phyloP scores from a whole-genome alignment of 2,888 invertebrate genomes.

The Petrolisthes manimaculis region DNA sequence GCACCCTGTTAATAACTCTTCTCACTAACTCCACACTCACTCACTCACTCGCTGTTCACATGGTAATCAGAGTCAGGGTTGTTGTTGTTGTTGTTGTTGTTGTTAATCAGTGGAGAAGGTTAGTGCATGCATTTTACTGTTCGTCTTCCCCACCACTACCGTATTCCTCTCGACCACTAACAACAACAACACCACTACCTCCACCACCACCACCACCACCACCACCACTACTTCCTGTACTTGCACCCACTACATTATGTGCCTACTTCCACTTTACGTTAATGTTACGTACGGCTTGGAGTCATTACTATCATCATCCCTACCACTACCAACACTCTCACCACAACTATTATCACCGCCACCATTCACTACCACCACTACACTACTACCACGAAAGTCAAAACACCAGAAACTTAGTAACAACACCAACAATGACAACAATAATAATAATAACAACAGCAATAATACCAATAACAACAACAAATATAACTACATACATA shows the following conservation, averaged over 20 bases:
- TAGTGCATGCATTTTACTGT: too few relatives aligned
- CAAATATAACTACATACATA: too few relatives aligned
- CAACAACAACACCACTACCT: not conserved
- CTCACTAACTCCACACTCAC: not conserved
- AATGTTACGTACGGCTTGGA: not conserved
- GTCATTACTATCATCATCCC: not conserved
- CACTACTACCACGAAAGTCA: not conserved
- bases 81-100: too few relatives aligned
- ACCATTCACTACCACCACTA: not conserved
- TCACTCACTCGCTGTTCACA: not conserved
- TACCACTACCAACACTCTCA: not conserved
- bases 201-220: conserved; percentile 8
- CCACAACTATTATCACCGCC: too few relatives aligned
- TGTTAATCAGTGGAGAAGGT: too few relatives aligned
- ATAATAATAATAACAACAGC: too few relatives aligned
- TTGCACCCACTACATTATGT: not conserved
- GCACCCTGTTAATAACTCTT: not conserved
- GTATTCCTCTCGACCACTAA: not conserved
- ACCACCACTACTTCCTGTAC: not conserved
- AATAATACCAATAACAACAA: too few relatives aligned
- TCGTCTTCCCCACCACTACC: not conserved
- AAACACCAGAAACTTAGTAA: too few relatives aligned
- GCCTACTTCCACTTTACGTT: not conserved
- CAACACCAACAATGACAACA: not conserved
- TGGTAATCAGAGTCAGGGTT: too few relatives aligned